Percentiles rank a stretch among this genome's conserved stretches.
Evolutionary conservation across 2,113 vertebrate genomes (phyloP).

Genomic region (Mesitornis unicolor): DNA sequence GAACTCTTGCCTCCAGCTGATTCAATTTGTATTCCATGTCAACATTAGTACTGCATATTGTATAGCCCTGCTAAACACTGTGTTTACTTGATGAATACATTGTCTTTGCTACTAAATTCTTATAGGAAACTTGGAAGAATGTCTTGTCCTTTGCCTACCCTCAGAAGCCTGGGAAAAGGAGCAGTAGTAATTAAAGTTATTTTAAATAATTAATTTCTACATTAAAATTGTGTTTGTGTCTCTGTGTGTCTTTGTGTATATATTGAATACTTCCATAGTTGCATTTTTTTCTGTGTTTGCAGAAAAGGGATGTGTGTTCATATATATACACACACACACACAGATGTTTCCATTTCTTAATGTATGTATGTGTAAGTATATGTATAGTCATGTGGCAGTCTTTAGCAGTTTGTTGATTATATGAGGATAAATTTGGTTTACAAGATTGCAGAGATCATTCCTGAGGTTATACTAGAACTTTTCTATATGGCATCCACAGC

Average conservation of each 20-base stretch:
- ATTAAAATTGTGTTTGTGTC: background rate
- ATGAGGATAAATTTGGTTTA: background rate
- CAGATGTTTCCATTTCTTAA: background rate
- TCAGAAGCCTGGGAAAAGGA: background rate
- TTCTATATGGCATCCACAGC: background rate
- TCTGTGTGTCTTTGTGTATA: background rate
- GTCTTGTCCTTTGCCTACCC: background rate
- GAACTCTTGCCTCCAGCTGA: conserved; percentile 10
- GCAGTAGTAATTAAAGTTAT: background rate
- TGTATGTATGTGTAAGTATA: rapidly evolving
- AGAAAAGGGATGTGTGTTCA: background rate
- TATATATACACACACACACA: background rate
- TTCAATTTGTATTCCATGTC: conserved; percentile 33
- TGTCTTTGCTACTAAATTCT: conserved; percentile 26
- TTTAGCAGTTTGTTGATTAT: background rate
- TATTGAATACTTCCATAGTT: background rate
- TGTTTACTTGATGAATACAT: conserved; percentile 21
- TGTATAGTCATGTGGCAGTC: background rate
- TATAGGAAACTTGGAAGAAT: background rate
- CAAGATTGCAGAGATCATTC: background rate
- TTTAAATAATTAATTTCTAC: background rate
- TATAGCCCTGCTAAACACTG: conserved; percentile 26
- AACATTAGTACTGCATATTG: background rate
- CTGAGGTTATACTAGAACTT: background rate
- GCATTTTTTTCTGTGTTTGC: background rate